Evolutionary conservation across 2,888 invertebrate genomes (phyloP), one percentile per base, ranked within the genome.

Genomic region (Seira musarum): DNA sequence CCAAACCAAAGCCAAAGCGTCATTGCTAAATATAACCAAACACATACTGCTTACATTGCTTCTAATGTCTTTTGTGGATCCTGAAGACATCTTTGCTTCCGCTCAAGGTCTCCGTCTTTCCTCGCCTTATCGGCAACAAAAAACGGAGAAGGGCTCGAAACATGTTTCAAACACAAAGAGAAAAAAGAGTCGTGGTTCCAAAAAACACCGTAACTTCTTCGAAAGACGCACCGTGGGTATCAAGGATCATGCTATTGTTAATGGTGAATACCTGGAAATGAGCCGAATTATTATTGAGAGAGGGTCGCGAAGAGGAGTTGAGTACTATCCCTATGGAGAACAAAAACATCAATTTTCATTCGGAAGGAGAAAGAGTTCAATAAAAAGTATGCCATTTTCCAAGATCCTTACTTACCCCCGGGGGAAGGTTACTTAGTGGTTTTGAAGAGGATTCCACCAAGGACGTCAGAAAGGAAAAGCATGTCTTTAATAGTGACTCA

Each of bases 341-440:
- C 57, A 64, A 25, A 65, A 70, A 1, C 13, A 66, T n/a, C 71
- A 8, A 22, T 78, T 1, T 78, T 66, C 25, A 71, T 78, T 30
- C 63, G 77, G 53, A 30, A 8, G 2, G 46, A 46, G 22, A 63
- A 46, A 17, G 77, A 78, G 46, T 1, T 60, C 3, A 66, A 71
- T 21, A 70, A 71, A 60, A 78, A 46, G 21, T 78, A 66, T n/a
- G 22, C 71, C 8, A 66, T 66, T 10, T 78, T 78, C 21, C 77
- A 70, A 53, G 77, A 78, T 22, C 77, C 77, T 8, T 71, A 78
- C 15, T 30, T 78, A 17, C 77, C 77, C 1, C 77, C 77, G 1
- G 77, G 77, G 2, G 77, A 78, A 60, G 77, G 77, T 2, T 78
- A 71, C 19, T 21, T 78, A 1, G 77, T 78, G 1, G 71, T 78